Percentiles rank a stretch among this genome's conserved stretches.
These are phyloP conservation scores for Polypedilum pembai DNA, from an alignment of 1,140 invertebrate genomes.

Conservation along the genomic window DNA sequence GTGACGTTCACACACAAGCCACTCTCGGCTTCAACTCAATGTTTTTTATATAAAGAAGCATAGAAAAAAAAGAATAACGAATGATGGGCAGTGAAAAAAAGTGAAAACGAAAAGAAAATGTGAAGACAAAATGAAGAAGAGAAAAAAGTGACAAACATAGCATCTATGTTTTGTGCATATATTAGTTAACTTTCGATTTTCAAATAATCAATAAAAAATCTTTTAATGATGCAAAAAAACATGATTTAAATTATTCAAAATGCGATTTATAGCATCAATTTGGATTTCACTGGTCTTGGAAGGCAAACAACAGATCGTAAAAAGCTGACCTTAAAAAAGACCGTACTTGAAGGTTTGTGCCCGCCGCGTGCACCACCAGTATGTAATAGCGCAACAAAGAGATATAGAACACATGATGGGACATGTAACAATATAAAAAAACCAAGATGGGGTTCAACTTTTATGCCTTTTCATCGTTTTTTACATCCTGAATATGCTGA, in stretches of 20 bases:
- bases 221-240: background rate
- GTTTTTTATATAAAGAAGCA: background rate
- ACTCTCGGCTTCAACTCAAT: background rate
- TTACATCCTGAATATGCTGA: slow-evolving; percentile 75
- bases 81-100: background rate
- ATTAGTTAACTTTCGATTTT: slow-evolving; percentile 23
- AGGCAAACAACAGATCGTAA: slow-evolving; percentile 39
- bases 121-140: background rate
- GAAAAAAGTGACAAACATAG: background rate
- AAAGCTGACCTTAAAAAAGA: slow-evolving; percentile 39
- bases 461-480: slow-evolving; percentile 74
- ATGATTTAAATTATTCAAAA: background rate
- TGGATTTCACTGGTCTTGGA: slow-evolving; percentile 31
- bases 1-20: background rate
- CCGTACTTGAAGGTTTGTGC: slow-evolving; percentile 40
- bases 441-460: slow-evolving; percentile 71
- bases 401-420: slow-evolving; percentile 75
- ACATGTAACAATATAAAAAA: slow-evolving; percentile 75
- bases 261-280: background rate
- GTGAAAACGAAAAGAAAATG: background rate
- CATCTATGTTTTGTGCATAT: background rate
- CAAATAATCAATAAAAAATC: background rate
- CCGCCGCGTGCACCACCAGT: slow-evolving; percentile 39
- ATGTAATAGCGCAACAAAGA: slow-evolving; percentile 42
- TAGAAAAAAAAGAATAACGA: background rate